Evolutionary conservation across 2,888 invertebrate species (phyloP), one percentile per base, ranked within the genome.

Genomic region (Phortica magna): DNA sequence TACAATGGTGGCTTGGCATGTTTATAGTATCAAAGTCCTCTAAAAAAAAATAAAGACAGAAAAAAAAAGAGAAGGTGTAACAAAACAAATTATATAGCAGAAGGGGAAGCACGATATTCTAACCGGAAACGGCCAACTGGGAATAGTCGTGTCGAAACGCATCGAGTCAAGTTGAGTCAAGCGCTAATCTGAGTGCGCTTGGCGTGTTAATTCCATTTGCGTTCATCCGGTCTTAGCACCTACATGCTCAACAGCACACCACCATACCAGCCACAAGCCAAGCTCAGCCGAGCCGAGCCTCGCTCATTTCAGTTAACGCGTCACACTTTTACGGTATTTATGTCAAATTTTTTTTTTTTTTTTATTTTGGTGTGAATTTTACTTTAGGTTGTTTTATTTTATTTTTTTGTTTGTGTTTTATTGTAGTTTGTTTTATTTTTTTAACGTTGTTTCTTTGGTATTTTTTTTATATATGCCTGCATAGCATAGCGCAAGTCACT

Each of bases 401-500:
- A 42, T 68, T 42, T 2, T 19, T 43, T 43, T 68, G 10, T 43
- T 19, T 68, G 14, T 68, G n/a, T 41, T 48, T 68, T 68, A 43
- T 48, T 68, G 9, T 68, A 43, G 43, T 43, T 64, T 43, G 9
- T 68, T 68, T 68, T 43, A 9, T 43, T 43, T 19, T 61, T 61
- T 61, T 61, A 22, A 12, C 48, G 14, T 14, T 48, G 31, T 48
- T 61, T 61, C 22, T 17, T 19, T 22, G 61, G 17, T 1, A 61
- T 61, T 61, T 22, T 12, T 59, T 61, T 61, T 61, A 19, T 61
- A 31, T 4, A 31, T 31, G 31, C 31, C 31, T 31, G 31, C 31
- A 2, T 17, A 61, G 17, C 10, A 83, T 84, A 86, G 81, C 83
- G 82, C 84, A 84, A 86, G 82, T 84, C 82, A 84, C 84, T 85